Evolutionary conservation across 30 jellyfish, hydroid and myxozoan genomes (phyloP), one percentile per base, ranked within the genome.

Genomic region (Hydractinia echinata): DNA sequence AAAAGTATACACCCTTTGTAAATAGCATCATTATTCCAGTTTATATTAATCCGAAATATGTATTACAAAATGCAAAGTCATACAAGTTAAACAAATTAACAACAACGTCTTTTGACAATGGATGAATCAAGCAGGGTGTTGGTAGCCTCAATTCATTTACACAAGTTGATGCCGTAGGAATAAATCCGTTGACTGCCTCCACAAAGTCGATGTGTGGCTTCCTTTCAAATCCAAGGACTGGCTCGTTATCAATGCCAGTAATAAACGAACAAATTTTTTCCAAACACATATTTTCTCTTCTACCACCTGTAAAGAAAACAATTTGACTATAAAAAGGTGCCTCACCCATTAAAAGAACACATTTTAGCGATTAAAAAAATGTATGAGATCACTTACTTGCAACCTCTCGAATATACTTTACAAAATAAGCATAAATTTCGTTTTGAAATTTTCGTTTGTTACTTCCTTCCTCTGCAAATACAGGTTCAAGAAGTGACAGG

Each of bases 331-430:
- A n/a, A n/a, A n/a, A n/a, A n/a, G n/a, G n/a, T n/a, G n/a, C n/a
- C n/a, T n/a, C n/a, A n/a, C n/a, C n/a, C n/a, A n/a, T n/a, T n/a
- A n/a, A n/a, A n/a, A n/a, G n/a, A n/a, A n/a, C n/a, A n/a, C n/a
- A n/a, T n/a, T n/a, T n/a, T n/a, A n/a, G n/a, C n/a, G n/a, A n/a
- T n/a, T n/a, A n/a, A n/a, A n/a, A 62, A 62, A 62, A 15, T 62
- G 73, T 50, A 15, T 5, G 30, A 62, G 58, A 74, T 56, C 54
- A 79, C 87, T 61, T 66, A 79, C 87, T 79, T 61, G 87, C 87
- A 56, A 60, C 87, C 54, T 79, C 87, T 14, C 87, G 83, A 64
- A 58, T 71, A 79, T 79, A 79, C 66, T 79, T 79, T 81, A 79
- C 54, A 10, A 79, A 53, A 18, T 61, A 51, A 44, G 87, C 83